A percentile compares a stretch with the other conserved stretches of the same genome.
Conservation (phyloP, 2,888 invertebrate species). For the Drosophila mayaguana region DNA sequence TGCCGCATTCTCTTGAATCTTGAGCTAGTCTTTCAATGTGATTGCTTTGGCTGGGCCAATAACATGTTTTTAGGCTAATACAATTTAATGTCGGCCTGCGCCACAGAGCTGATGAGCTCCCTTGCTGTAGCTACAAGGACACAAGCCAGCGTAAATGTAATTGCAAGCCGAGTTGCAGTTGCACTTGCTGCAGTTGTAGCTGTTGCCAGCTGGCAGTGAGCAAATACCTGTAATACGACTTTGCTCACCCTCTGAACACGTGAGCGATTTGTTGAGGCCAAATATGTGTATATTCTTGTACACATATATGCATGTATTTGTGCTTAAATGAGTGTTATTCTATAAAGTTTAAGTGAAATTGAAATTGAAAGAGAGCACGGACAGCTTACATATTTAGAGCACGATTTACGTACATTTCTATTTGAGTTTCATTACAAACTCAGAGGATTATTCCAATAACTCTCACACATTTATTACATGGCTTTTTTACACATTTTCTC, state of each 20-base stretch:
- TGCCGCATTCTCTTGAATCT: slow-evolving; percentile 50
- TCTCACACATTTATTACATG: background rate
- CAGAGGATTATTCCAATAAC: slow-evolving; percentile 1
- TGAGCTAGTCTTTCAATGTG: slow-evolving; percentile 66
- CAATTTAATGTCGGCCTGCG: slow-evolving; percentile 62
- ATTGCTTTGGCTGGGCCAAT: slow-evolving; percentile 66
- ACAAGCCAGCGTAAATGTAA: slow-evolving; percentile 58
- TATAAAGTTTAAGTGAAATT: slow-evolving; percentile 5
- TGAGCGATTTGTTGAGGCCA: slow-evolving; percentile 34
- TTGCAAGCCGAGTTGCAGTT: slow-evolving; percentile 48
- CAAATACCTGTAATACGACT: slow-evolving; percentile 27
- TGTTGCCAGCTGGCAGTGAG: slow-evolving; percentile 38
- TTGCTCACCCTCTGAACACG: slow-evolving; percentile 28
- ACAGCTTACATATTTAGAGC: slow-evolving; percentile 19
- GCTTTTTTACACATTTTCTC: background rate
- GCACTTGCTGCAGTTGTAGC: slow-evolving; percentile 32
- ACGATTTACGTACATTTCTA: slow-evolving; percentile 14
- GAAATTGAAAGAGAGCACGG: slow-evolving; percentile 19
- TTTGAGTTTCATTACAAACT: slow-evolving; percentile 34
- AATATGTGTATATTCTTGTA: background rate
- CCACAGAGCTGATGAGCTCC: slow-evolving; percentile 11
- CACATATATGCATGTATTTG: background rate
- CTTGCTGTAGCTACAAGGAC: slow-evolving; percentile 40
- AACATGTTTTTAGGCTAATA: slow-evolving; percentile 66
- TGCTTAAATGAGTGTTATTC: background rate